Conservation (phyloP, 2,888 invertebrate genomes). For the Melitaea athalia region DNA sequence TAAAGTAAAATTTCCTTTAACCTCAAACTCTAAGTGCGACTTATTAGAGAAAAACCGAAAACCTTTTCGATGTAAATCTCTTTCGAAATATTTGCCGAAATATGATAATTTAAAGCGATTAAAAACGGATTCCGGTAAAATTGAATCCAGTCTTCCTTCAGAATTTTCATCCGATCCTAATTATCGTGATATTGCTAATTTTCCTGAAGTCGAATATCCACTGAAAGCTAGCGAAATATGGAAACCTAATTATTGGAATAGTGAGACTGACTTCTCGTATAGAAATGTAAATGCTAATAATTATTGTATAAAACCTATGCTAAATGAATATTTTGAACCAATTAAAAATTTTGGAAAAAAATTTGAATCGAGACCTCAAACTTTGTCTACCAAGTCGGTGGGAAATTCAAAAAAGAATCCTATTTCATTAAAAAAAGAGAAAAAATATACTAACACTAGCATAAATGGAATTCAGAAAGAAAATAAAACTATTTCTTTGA, state of each 20-base stretch:
- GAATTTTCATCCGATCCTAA: constrained; percentile 35
- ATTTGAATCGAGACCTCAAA: background rate
- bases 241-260: constrained; percentile 59
- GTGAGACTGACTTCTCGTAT: constrained; percentile 14
- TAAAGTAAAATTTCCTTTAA: constrained; percentile 52
- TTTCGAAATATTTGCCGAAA: background rate
- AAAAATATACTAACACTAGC: background rate
- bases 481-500: background rate
- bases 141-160: constrained; percentile 8
- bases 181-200: constrained; percentile 46
- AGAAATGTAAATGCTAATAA: constrained; percentile 8
- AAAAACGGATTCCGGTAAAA: background rate
- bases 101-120: background rate
- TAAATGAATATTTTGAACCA: constrained; percentile 4
- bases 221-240: constrained; percentile 58
- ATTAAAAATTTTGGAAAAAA: constrained; percentile 8
- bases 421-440: constrained; percentile 14
- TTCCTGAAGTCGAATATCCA: constrained; percentile 70
- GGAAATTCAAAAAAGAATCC: constrained; percentile 10
- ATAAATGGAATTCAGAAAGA: background rate
- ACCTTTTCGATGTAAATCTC: background rate
- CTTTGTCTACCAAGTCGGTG: constrained; percentile 20
- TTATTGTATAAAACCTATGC: background rate
- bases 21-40: constrained; percentile 22
- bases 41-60: constrained; percentile 27